Evolutionary conservation across 1,140 invertebrate genomes (phyloP), one percentile per base, ranked within the genome.

Genomic region (Neuroterus valhalla): DNA sequence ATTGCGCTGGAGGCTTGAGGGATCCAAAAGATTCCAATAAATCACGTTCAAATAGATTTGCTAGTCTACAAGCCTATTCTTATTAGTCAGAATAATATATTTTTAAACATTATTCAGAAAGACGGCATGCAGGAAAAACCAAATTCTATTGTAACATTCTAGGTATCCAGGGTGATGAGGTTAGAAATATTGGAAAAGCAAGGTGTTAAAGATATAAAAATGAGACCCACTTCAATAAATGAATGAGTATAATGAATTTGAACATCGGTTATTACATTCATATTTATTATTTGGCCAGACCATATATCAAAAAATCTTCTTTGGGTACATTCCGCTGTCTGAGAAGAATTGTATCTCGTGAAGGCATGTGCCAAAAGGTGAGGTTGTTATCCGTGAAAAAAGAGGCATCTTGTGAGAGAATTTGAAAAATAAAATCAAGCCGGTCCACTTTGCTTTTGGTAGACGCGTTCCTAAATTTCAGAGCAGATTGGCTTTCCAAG

Each of bases 401-500:
- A 62, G 23, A 21, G 21, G 14, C 4, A 55, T 5, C 21, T 11
- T 14, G 14, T 14, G 21, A 31, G 21, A 23, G 21, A 62, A 12
- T 62, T 62, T 38, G 55, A 62, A 62, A 62, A 62, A 31, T 62
- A 62, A 62, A 62, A 62, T 62, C 55, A 11, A 62, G 55, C 23
- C 55, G 55, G 55, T 62, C 23, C 55, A 62, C 55, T 62, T 62
- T 62, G 55, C 55, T 62, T 62, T 62, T 62, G 55, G 31, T 15
- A 62, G 55, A 62, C 55, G 23, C 55, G 55, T 62, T 31, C 55
- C 55, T 62, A 62, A 62, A 62, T 62, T 62, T 62, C 23, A 62
- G 55, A 62, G 55, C 26, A 62, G 55, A 62, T 23, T 62, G 26
- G 55, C 69, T 78, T 84, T 84, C 79, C 81, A 45, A 82, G 81